Evolutionary conservation across 2,113 vertebrate species (phyloP), one percentile per base, ranked within the genome.

Genomic region (Oreochromis niloticus): DNA sequence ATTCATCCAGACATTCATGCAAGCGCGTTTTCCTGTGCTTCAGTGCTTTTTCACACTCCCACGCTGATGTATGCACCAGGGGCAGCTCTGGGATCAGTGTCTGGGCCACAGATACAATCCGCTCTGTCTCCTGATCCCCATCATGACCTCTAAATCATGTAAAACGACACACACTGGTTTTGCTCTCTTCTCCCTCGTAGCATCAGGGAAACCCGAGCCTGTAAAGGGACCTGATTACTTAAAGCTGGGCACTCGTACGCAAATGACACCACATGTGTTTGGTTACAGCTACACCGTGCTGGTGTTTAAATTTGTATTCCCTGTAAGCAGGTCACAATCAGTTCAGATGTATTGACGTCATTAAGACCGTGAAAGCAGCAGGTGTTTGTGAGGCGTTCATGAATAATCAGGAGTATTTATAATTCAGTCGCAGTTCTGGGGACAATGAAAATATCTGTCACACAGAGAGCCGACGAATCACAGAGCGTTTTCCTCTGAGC

Each of bases 191-290:
- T 9, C 39, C 59, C 61, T 71, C 55, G 9, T 61, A 85, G 22
- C 83, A 2, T 1, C 14, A 85, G 4, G 84, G 85, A 93, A 89
- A 92, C 90, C 41, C 6, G 57, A 93, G 36, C 68, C 75, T 78
- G 85, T 75, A 52, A 73, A 79, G 24, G 22, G 80, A 88, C 89
- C 73, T 61, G 57, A 63, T 81, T 34, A 75, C 84, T 85, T 52
- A 57, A 39, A 57, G 46, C 27, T 80, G 78, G 71, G 75, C 71
- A 52, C 88, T 87, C 91, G 91, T 88, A 90, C 94, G 83, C 88
- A 94, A 94, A 92, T 88, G 88, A 88, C 84, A 90, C 71, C 78
- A 71, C 82, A 68, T 68, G 93, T 87, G 83, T 94, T 54, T 9
- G 34, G 85, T 94, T 94, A 89, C 93, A 88, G 6, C 48, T 48